phyloP scores from a whole-genome alignment of 2,888 invertebrate species.

The Acleris holmiana region DNA sequence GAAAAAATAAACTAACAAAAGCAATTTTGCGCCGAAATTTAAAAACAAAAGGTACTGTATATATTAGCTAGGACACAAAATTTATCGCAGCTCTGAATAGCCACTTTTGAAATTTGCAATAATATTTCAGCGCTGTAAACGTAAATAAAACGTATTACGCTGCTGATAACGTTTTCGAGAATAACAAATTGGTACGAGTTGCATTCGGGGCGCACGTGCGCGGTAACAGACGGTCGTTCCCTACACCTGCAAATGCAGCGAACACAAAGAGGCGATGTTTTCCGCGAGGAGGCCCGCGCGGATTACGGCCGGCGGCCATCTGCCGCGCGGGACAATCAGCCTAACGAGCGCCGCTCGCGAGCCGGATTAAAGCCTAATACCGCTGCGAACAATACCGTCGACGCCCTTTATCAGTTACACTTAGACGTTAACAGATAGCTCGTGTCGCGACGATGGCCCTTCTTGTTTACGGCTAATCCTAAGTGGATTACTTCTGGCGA shows the following conservation, averaged over 20 bases:
- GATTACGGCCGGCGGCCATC: conserved; percentile 80
- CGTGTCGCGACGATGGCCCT: conserved; percentile 74
- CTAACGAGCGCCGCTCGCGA: conserved; percentile 79
- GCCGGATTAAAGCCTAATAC: conserved; percentile 81
- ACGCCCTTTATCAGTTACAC: conserved; percentile 73
- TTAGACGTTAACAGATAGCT: conserved; percentile 80
- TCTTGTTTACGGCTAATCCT: conserved; percentile 80
- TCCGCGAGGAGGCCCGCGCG: conserved; percentile 56
- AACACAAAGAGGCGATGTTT: conserved; percentile 80
- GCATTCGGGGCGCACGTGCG: conserved; percentile 70
- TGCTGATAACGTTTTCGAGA: conserved; percentile 73
- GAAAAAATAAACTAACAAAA: too few species aligned
- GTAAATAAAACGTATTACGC: conserved; percentile 43
- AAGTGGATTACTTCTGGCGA: conserved; percentile 71
- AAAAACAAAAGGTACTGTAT: too few species aligned
- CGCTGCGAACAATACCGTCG: conserved; percentile 74
- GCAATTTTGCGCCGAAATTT: too few species aligned
- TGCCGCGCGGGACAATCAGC: conserved; percentile 80
- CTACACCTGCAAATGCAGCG: conserved; percentile 82
- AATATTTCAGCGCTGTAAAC: not conserved
- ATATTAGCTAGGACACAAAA: too few species aligned
- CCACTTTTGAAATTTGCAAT: too few species aligned
- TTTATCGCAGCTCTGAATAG: too few species aligned
- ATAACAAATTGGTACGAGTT: conserved; percentile 71
- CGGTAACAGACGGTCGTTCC: conserved; percentile 75